A percentile compares a stretch with the other conserved stretches of the same genome.
Evolutionary conservation across 2,113 vertebrate species (phyloP).

Genomic region (Gila orcuttii): DNA sequence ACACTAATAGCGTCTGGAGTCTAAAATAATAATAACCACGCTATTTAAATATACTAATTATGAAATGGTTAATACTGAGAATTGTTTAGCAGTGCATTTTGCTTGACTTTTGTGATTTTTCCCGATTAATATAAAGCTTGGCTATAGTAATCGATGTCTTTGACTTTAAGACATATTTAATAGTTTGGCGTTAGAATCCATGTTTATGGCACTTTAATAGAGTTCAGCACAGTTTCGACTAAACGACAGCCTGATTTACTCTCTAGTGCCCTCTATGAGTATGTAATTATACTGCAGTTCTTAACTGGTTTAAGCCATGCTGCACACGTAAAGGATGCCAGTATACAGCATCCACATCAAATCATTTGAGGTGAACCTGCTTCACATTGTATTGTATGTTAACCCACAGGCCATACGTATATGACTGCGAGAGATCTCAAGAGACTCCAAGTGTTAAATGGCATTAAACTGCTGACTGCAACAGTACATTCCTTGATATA

Average conservation of each 20-base stretch:
- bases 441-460: slow-evolving; percentile 25
- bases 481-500: slow-evolving; percentile 22
- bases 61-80: slow-evolving; percentile 54
- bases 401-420: neutral
- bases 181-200: slow-evolving; percentile 51
- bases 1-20: slow-evolving; percentile 66
- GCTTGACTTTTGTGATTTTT: slow-evolving; percentile 49
- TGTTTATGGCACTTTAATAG: slow-evolving; percentile 71
- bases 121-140: slow-evolving; percentile 61
- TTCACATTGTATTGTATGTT: slow-evolving; percentile 15
- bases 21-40: slow-evolving; percentile 47
- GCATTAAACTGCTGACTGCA: slow-evolving; percentile 25
- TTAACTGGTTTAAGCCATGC: slow-evolving; percentile 55
- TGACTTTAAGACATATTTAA: slow-evolving; percentile 59
- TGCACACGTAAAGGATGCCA: slow-evolving; percentile 1
- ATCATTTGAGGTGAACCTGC: neutral
- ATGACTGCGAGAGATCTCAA: neutral
- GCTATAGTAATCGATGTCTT: slow-evolving; percentile 55
- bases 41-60: slow-evolving; percentile 60
- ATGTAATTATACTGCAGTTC: slow-evolving; percentile 51
- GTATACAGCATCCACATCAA: neutral
- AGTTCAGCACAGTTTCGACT: slow-evolving; percentile 58
- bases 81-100: slow-evolving; percentile 63
- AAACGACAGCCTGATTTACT: slow-evolving; percentile 60
- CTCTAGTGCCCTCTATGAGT: slow-evolving; percentile 59